Evolutionary conservation across 92 coral and sea anemone genomes (phyloP).

Genomic region (Porites rus): DNA sequence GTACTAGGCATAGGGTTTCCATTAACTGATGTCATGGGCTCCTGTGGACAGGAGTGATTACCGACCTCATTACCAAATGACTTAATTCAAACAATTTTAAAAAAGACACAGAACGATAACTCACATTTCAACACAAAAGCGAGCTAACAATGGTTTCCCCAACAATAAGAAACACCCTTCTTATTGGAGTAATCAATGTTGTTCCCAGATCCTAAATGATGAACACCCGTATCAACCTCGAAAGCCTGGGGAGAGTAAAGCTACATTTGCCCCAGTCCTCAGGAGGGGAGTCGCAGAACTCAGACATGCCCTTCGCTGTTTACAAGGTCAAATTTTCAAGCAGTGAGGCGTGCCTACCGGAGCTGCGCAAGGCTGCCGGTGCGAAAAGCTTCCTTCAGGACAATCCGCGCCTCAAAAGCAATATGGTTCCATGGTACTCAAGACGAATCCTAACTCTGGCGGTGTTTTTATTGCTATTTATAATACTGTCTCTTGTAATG

Average conservation of each 20-base stretch:
- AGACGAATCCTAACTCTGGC: slow-evolving; percentile 63
- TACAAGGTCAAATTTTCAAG: slow-evolving; percentile 31
- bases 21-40: too few species aligned
- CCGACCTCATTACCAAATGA: too few species aligned
- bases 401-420: slow-evolving; percentile 43
- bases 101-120: too few species aligned
- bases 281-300: slow-evolving; percentile 35
- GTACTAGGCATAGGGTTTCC: too few species aligned
- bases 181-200: slow-evolving; percentile 8
- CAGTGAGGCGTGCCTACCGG: slow-evolving; percentile 69
- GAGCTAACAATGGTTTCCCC: neutral
- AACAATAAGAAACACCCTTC: neutral
- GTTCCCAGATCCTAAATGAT: slow-evolving; percentile 28
- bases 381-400: slow-evolving; percentile 68
- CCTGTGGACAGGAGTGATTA: too few species aligned
- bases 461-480: slow-evolving; percentile 70
- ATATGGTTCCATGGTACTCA: slow-evolving; percentile 80
- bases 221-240: neutral
- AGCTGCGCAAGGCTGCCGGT: slow-evolving; percentile 53
- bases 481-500: slow-evolving; percentile 81
- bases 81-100: too few species aligned
- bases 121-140: too few species aligned
- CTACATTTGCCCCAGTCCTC: slow-evolving; percentile 36
- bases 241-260: neutral
- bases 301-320: slow-evolving; percentile 35